Percentiles rank a stretch among this genome's conserved stretches.
Conservation (phyloP, 2,113 vertebrate genomes). For the Connochaetes taurinus region DNA sequence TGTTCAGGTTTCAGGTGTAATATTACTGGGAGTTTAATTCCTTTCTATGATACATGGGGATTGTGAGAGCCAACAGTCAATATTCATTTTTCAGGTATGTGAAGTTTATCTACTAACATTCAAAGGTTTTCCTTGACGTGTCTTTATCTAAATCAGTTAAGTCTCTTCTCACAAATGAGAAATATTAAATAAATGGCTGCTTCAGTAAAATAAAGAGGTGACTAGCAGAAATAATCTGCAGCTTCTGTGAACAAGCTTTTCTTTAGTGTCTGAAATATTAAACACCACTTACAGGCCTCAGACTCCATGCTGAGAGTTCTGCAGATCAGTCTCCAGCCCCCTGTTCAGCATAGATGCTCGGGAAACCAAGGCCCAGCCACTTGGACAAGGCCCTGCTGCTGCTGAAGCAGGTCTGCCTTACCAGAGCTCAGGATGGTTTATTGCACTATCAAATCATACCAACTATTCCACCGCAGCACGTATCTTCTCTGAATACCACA, state of each 20-base stretch:
- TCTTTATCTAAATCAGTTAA: not conserved
- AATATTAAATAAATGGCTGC: not conserved
- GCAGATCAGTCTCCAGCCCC: not conserved
- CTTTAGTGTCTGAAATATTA: not conserved
- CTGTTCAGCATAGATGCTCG: no score
- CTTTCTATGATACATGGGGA: not conserved
- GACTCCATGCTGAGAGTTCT: not conserved
- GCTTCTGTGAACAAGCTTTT: not conserved
- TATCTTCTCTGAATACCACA: not conserved
- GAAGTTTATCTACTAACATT: not conserved
- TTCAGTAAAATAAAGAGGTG: not conserved
- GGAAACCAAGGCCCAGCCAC: not conserved
- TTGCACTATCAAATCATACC: not conserved
- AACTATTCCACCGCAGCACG: no score
- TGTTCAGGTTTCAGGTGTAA: not conserved
- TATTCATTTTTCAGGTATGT: not conserved
- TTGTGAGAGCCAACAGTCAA: not conserved
- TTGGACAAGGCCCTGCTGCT: not conserved
- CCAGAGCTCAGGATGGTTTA: no score
- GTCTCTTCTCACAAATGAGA: conserved; percentile 26
- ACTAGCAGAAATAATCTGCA: not conserved
- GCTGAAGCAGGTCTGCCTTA: not conserved
- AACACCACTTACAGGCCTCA: not conserved
- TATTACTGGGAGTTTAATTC: not conserved
- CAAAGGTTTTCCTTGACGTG: not conserved